Base-by-base conservation (phyloP, 2,888 invertebrate genomes). In the Galerucella pusilla region DNA sequence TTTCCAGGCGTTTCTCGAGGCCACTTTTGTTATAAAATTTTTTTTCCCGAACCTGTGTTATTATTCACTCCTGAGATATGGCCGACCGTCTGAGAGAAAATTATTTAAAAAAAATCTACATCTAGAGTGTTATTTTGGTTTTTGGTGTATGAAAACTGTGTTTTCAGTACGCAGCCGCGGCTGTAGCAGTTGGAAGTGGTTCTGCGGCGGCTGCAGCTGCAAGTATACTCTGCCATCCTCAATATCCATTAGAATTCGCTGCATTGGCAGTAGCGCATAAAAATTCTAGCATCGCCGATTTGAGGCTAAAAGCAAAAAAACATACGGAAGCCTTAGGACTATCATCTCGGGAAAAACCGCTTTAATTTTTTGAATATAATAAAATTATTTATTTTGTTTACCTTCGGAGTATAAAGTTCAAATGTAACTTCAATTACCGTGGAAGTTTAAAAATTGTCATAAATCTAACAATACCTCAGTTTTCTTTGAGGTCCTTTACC, bases 221-320 rank as follows among this genome's bases (percentile, higher is more conserved):
- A 16, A 89, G 89, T 60, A 89, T 90, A 66, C 87, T 94, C 71
- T 91, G 93, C 80, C 90, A 93, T 83, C 93, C 93, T 14, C 92
- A 92, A 75, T 91, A 92, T 85, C 91, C 90, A 28, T 90, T 95
- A 61, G 95, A 95, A 77, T 90, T 96, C 80, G 94, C 96, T 10
- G 93, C 94, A 2, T 90, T 96, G 63, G 92, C 93, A n/a, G 94
- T 94, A 16, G 93, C 94, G 76, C 94, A 94, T 84, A 94, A 95
- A 87, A 94, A 95, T 83, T 97, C 96, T 25, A 97, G 97, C 86
- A 97, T 98, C 86, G 97, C 97, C 0, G 98, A 98, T 89, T 90
- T 98, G 73, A 90, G 98, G 82, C 91, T 97, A 80, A 98, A 98
- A 88, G 97, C 98, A 25, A 93, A 96, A 86, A 93, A 96, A 83